phyloP scores from a whole-genome alignment of 2,888 invertebrate species.

The Harmothoe impar region DNA sequence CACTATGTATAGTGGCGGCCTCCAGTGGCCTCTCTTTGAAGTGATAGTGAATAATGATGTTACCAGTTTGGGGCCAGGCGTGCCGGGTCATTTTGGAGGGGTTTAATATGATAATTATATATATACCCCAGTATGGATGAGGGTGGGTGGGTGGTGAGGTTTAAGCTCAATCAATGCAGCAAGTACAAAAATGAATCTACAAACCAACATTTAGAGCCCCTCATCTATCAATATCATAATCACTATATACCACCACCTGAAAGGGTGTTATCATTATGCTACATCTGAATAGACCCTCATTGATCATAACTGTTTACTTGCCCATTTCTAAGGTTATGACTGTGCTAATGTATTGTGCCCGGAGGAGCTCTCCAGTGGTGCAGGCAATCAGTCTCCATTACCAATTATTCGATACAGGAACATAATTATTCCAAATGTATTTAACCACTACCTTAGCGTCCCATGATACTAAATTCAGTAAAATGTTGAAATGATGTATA shows the following conservation, averaged over 20 bases:
- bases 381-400: too few species aligned
- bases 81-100: neutral
- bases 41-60: slow-evolving; percentile 17
- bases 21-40: neutral
- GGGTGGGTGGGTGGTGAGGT: neutral
- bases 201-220: neutral
- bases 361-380: neutral
- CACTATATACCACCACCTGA: neutral
- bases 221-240: neutral
- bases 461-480: too few species aligned
- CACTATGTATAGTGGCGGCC: neutral
- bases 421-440: too few species aligned
- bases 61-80: neutral
- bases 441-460: too few species aligned
- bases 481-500: too few species aligned
- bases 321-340: neutral
- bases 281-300: neutral
- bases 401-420: too few species aligned
- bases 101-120: slow-evolving; percentile 29
- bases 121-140: slow-evolving; percentile 7
- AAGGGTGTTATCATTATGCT: neutral
- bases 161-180: neutral
- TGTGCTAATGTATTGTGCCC: neutral
- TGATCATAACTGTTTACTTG: slow-evolving; percentile 6
- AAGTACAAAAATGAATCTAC: neutral